A percentile compares a stretch with the other conserved stretches of the same genome.
These are phyloP conservation scores for Eutrigla gurnardus DNA, from an alignment of 2,797 vertebrate species.

Conservation along the genomic window DNA sequence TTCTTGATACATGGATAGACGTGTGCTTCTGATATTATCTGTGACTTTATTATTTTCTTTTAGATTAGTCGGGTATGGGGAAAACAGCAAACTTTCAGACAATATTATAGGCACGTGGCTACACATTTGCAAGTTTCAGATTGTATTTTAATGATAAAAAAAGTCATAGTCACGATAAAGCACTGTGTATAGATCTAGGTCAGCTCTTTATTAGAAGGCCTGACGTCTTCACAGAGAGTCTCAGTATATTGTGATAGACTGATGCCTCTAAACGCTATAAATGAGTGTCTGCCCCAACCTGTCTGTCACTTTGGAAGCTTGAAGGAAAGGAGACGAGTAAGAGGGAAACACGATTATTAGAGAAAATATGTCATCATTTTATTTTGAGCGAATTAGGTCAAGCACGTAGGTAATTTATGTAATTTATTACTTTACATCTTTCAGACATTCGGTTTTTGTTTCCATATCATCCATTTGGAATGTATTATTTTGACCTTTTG, in stretches of 20 bases:
- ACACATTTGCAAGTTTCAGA: conserved; percentile 43
- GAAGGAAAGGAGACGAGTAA: conserved; percentile 27
- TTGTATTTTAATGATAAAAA: conserved; percentile 47
- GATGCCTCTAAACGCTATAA: conserved; percentile 39
- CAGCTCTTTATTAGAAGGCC: conserved; percentile 33
- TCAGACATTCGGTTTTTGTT: conserved; percentile 22
- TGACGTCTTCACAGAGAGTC: conserved; percentile 16
- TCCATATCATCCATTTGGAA: conserved; percentile 36
- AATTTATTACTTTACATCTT: conserved; percentile 8
- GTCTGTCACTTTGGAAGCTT: conserved; percentile 26
- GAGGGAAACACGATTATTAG: conserved; percentile 5
- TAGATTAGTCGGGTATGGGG: conserved; percentile 45
- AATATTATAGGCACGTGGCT: conserved; percentile 36
- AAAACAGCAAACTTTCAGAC: conserved; percentile 39
- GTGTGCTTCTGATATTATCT: conserved; percentile 65
- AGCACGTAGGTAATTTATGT: conserved; percentile 30
- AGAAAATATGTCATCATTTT: conserved; percentile 2
- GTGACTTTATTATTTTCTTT: conserved; percentile 63
- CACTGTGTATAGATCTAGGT: conserved; percentile 68
- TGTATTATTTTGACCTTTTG: conserved; percentile 45
- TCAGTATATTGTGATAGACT: conserved; percentile 17
- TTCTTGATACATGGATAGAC: conserved; percentile 64
- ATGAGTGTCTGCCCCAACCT: conserved; percentile 30
- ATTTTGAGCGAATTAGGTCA: conserved; percentile 32
- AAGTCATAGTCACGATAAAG: conserved; percentile 36